These are phyloP conservation scores for Maconellicoccus hirsutus DNA, from an alignment of 1,140 invertebrate species.

Conservation along the genomic window DNA sequence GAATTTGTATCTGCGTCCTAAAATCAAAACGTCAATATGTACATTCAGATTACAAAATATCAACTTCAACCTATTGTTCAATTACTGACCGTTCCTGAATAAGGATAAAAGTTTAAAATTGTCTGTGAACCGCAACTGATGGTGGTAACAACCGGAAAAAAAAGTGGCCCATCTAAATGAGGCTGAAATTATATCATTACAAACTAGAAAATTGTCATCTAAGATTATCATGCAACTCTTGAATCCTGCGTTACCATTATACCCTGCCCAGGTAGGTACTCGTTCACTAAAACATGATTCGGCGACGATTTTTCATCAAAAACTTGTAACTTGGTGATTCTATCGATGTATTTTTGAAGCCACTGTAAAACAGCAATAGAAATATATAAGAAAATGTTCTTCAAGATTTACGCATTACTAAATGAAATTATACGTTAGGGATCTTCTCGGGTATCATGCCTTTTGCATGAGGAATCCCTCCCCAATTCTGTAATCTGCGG, in stretches of 20 bases:
- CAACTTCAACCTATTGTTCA: too few relatives aligned
- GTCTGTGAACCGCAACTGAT: constrained; percentile 84
- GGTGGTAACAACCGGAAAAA: constrained; percentile 84
- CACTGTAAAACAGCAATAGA: constrained; percentile 44
- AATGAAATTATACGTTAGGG: constrained; percentile 44
- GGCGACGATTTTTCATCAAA: constrained; percentile 62
- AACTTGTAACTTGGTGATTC: constrained; percentile 54
- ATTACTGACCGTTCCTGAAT: not conserved
- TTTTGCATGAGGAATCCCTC: constrained; percentile 80
- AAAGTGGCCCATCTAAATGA: constrained; percentile 88
- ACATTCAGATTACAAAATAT: too few relatives aligned
- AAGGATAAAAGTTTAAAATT: constrained; percentile 65
- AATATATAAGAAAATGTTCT: not conserved
- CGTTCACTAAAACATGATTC: constrained; percentile 94
- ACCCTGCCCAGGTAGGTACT: constrained; percentile 85
- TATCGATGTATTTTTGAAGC: constrained; percentile 62
- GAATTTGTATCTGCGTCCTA: not conserved
- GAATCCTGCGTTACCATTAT: constrained; percentile 52
- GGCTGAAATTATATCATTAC: constrained; percentile 50
- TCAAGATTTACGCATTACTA: not conserved
- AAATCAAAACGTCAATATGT: too few relatives aligned
- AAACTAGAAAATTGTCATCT: constrained; percentile 22
- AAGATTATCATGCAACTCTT: not conserved
- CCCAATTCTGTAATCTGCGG: constrained; percentile 90
- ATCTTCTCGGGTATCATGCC: constrained; percentile 90